Conservation (phyloP, 2,888 invertebrate genomes). For the Diarsia mendica region DNA sequence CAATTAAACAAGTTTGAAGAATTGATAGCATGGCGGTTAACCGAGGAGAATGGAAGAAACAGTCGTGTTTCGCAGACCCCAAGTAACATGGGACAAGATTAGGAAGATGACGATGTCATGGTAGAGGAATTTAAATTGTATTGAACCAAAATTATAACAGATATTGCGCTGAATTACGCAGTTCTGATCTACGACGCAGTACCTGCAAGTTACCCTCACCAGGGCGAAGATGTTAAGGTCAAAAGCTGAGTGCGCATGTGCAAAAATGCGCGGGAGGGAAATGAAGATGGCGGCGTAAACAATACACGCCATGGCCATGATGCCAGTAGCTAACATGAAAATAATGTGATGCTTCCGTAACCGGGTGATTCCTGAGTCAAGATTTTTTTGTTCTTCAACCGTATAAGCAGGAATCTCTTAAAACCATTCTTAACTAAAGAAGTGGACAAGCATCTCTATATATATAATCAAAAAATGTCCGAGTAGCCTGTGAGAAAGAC, state of each 20-base stretch:
- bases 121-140: conserved; percentile 46
- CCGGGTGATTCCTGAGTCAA: not conserved
- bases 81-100: no score
- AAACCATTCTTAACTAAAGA: not conserved
- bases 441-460: not conserved
- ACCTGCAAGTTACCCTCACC: conserved; percentile 45
- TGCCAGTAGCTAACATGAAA: not conserved
- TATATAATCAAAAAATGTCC: not conserved
- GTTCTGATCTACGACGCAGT: conserved; percentile 54
- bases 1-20: no score
- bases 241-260: conserved; percentile 75
- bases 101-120: not conserved
- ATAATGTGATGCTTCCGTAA: conserved; percentile 2
- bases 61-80: no score
- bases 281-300: conserved; percentile 69
- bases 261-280: conserved; percentile 73
- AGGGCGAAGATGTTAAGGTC: conserved; percentile 55
- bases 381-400: not conserved
- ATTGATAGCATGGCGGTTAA: no score
- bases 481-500: not conserved
- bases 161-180: conserved; percentile 58
- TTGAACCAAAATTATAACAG: conserved; percentile 60
- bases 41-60: no score
- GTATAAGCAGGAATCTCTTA: no score
- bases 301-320: conserved; percentile 59